phyloP scores from a whole-genome alignment of 1,140 invertebrate species.

The Rhagoletis zephyria region DNA sequence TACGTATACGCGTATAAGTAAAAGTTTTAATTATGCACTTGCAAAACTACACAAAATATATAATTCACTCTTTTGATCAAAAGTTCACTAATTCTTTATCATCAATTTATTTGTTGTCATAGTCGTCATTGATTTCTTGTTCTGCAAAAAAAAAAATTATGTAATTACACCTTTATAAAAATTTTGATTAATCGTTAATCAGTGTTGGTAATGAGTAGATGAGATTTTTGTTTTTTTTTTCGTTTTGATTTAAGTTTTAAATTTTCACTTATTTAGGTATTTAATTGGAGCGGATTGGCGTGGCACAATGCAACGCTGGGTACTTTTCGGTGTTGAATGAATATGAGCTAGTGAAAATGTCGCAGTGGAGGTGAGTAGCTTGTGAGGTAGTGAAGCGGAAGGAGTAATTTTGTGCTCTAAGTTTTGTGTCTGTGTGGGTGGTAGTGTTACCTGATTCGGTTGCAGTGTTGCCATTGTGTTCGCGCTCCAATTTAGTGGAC shows the following conservation, averaged over 20 bases:
- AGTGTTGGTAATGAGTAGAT: constrained; percentile 11
- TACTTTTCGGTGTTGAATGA: constrained; percentile 4
- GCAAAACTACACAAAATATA: neutral
- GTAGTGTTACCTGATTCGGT: neutral
- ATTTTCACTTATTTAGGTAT: constrained; percentile 48
- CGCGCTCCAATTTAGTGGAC: constrained; percentile 50
- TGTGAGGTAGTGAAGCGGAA: constrained; percentile 42
- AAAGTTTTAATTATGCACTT: neutral
- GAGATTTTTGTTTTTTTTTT: constrained; percentile 9
- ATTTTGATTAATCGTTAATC: constrained; percentile 51
- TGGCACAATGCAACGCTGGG: constrained; percentile 43
- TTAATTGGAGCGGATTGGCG: constrained; percentile 46
- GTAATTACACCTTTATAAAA: constrained; percentile 17
- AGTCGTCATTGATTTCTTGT: neutral
- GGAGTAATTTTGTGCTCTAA: neutral
- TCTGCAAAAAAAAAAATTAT: neutral
- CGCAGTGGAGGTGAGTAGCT: neutral
- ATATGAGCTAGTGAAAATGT: neutral
- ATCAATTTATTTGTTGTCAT: neutral
- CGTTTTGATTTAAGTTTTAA: constrained; percentile 31
- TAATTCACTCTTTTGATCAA: neutral
- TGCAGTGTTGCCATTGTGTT: constrained; percentile 49
- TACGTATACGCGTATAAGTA: neutral
- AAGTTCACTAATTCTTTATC: constrained; percentile 25
- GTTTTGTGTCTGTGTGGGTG: neutral